Evolutionary conservation across 64 coral and sea anemone species (phyloP), one percentile per base, ranked within the genome.

Genomic region (Cladopsammia gracilis): DNA sequence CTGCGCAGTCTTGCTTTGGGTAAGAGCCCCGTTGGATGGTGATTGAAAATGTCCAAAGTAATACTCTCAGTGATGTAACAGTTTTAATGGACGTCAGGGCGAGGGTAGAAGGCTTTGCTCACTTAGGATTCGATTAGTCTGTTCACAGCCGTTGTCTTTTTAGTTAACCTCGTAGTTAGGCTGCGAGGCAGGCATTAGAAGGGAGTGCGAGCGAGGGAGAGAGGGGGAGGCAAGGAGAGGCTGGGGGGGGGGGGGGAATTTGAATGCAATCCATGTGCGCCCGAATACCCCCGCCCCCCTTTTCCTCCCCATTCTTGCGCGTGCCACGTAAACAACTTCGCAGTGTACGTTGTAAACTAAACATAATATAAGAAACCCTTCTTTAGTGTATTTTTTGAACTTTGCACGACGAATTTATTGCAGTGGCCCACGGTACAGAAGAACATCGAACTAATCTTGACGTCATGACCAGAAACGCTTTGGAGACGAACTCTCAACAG

Each of bases 401-500:
- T 34, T 34, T 25, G 1, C 4, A 42, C 64, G 49, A 9, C 34
- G 56, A 89, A 8, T 90, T 62, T 15, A 7, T 74, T 90, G 19
- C 76, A 97, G 95, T 97, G 67, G 76, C 76, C 8, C 82, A 90
- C 75, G 95, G 95, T 12, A 43, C 48, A 49, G 82, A 70, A 18
- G 42, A 87, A 25, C 44, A 94, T 45, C 86, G 86, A 48, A 51
- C 60, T 76, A 83, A 82, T 43, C 66, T 97, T 14, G 58, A 97
- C 26, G 10, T 49, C 10, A 67, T 66, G 15, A 88, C 92, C 2
- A 79, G 59, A 78, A 44, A 78, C 52, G 76, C 75, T 43, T 66
- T 91, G 6, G 56, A 71, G 64, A 85, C 42, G 50, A 90, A 86
- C 7, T 75, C 48, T 43, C 22, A 44, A 3, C 74, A 97, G 15